A percentile compares a stretch with the other conserved stretches of the same genome.
Conservation (phyloP, 2,888 invertebrate species). For the Conops quadrifasciatus region DNA sequence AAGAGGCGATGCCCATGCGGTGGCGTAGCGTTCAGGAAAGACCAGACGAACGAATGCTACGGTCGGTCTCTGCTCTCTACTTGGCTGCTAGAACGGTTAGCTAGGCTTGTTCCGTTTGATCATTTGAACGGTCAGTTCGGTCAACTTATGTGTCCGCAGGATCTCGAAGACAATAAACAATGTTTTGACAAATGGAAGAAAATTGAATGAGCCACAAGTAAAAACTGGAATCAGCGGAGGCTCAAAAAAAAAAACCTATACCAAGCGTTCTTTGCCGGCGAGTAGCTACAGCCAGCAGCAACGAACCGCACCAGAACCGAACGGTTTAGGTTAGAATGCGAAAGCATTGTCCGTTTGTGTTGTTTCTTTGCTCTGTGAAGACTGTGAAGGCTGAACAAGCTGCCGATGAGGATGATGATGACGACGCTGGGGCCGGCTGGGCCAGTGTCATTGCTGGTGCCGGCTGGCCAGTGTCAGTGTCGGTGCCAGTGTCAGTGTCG, state of each 20-base stretch:
- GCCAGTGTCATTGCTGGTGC: not conserved
- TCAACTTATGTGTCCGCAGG: conserved; percentile 42
- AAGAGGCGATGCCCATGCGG: conserved; percentile 42
- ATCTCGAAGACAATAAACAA: conserved; percentile 58
- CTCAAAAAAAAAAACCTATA: conserved; percentile 45
- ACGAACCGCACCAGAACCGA: too few relatives aligned
- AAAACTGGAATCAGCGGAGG: conserved; percentile 50
- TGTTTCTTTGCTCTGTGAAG: not conserved
- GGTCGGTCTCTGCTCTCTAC: too few relatives aligned
- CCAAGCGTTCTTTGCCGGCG: not conserved
- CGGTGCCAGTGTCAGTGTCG: conserved; percentile 42
- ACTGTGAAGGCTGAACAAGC: not conserved
- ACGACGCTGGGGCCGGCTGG: not conserved
- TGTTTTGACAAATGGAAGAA: conserved; percentile 64
- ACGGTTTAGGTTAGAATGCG: too few relatives aligned
- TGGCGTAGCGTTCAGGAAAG: not conserved
- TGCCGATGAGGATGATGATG: not conserved
- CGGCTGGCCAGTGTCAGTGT: too few relatives aligned
- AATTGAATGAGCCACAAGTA: conserved; percentile 56
- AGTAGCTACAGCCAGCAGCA: not conserved
- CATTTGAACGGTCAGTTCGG: not conserved
- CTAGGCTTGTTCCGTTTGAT: too few relatives aligned
- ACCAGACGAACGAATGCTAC: conserved; percentile 1
- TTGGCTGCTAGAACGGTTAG: too few relatives aligned
- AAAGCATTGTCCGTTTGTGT: too few relatives aligned